Evolutionary conservation across 2,888 invertebrate species (phyloP).

Genomic region (Cantharis rustica): DNA sequence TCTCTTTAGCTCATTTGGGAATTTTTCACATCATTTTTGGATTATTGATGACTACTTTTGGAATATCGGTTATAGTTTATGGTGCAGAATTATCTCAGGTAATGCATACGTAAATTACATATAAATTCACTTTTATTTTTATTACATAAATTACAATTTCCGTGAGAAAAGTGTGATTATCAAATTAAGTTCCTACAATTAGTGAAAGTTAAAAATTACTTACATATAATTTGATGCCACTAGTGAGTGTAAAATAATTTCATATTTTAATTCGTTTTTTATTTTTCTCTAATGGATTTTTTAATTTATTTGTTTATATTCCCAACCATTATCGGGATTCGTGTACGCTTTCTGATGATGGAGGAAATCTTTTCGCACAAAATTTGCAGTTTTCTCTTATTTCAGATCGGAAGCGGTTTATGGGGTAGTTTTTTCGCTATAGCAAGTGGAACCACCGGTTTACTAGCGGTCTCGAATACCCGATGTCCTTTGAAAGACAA

Average conservation of each 20-base stretch:
- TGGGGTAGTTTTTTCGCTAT: conserved; percentile 71
- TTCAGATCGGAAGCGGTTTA: conserved; percentile 64
- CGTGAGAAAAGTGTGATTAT: neutral
- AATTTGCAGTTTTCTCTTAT: conserved; percentile 25
- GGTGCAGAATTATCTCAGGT: conserved; percentile 60
- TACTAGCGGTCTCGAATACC: conserved; percentile 65
- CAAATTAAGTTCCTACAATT: neutral
- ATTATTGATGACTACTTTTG: conserved; percentile 65
- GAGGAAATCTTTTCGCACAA: too few relatives aligned
- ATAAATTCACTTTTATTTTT: neutral
- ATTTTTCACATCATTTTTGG: conserved; percentile 68
- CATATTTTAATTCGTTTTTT: neutral
- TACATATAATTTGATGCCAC: neutral
- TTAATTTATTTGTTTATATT: neutral
- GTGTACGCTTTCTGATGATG: too few relatives aligned
- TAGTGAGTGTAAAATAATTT: conserved; percentile 1
- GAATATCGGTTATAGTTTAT: conserved; percentile 66
- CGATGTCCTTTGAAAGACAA: conserved; percentile 57
- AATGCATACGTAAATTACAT: neutral
- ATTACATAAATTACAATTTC: neutral
- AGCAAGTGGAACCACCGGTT: conserved; percentile 65
- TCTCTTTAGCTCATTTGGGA: conserved; percentile 61
- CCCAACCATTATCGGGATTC: too few relatives aligned
- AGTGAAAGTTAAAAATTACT: neutral
- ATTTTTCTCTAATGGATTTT: neutral